Base-by-base conservation (phyloP, 2,888 invertebrate genomes). In the Empis stercorea region DNA sequence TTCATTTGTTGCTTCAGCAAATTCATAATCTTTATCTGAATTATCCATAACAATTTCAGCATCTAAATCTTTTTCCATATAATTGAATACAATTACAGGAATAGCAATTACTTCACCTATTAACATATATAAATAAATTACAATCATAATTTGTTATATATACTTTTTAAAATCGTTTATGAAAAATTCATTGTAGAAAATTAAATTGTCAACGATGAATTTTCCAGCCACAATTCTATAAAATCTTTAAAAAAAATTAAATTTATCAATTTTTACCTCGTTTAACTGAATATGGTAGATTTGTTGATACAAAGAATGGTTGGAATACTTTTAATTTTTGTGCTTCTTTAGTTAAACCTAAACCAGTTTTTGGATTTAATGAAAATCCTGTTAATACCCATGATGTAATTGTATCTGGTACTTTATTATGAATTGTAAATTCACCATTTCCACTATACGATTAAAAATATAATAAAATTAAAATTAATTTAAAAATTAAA, bases 61-160 rank as follows among this genome's bases (percentile, higher is more conserved):
- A 13, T 75, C 74, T 1, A 86, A 73, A 53, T 87, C 81, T 50
- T 80, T 79, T 13, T 81, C 79, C 70, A 89, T 75, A 58, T 94
- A 88, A 66, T 94, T 97, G 66, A 87, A 89, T 10, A 96, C 79
- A 3, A 88, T 82, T 11, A 89, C 81, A 42, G 94, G 86, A 45
- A 94, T 77, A 0, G 91, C 84, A 46, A 97, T 76, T 10, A 87
- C 82, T 73, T 99, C 99, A 20, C 93, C 94, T 65, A 68, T n/a
- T n/a, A n/a, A n/a, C n/a, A n/a, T n/a, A n/a, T n/a, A n/a, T n/a
- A n/a, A n/a, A n/a, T n/a, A 13, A 74, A 42, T n/a, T n/a, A 37
- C 7, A 37, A 15, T 15, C 16, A 37, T 2, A 32, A 30, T n/a
- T 32, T 4, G 11, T 27, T 10, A 15, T 10, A 23, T 10, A 13